A percentile compares a stretch with the other conserved stretches of the same genome.
Conservation (phyloP, 2,888 invertebrate genomes). For the Oegoconia quadripuncta region DNA sequence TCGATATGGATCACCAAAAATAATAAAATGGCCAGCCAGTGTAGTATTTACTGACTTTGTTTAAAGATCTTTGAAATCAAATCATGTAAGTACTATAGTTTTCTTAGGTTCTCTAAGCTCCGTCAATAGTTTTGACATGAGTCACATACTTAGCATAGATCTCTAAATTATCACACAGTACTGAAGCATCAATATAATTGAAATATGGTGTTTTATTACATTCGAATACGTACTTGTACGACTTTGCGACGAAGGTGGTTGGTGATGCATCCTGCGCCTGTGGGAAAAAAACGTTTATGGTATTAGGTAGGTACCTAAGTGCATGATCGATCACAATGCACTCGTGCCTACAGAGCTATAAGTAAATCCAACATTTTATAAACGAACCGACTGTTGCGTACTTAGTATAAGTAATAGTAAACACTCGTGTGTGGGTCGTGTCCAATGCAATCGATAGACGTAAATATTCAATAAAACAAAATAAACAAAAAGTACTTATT, state of each 20-base stretch:
- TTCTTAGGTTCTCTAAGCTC: constrained; percentile 1
- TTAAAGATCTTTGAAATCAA: too few relatives aligned
- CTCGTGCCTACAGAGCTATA: constrained; percentile 45
- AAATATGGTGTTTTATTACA: constrained; percentile 1
- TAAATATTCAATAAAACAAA: constrained; percentile 52
- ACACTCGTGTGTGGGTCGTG: constrained; percentile 29
- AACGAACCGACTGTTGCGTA: constrained; percentile 19
- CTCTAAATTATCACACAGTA: too few relatives aligned
- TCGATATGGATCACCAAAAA: too few relatives aligned
- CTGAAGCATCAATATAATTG: constrained; percentile 1
- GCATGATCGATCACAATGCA: constrained; percentile 39
- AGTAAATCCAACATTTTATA: constrained; percentile 16
- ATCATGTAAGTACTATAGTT: neutral
- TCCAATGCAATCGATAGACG: constrained; percentile 36
- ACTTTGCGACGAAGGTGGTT: constrained; percentile 88
- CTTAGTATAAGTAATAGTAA: constrained; percentile 33
- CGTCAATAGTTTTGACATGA: constrained; percentile 40
- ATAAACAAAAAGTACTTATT: constrained; percentile 56
- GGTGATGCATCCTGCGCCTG: constrained; percentile 83
- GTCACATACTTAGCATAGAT: constrained; percentile 39
- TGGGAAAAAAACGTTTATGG: constrained; percentile 41
- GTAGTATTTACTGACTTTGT: too few relatives aligned
- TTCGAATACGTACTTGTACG: constrained; percentile 91
- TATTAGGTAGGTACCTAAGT: constrained; percentile 30
- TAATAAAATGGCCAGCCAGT: too few relatives aligned